Conservation (phyloP, 2,113 vertebrate genomes). For the Regulus satrapa region DNA sequence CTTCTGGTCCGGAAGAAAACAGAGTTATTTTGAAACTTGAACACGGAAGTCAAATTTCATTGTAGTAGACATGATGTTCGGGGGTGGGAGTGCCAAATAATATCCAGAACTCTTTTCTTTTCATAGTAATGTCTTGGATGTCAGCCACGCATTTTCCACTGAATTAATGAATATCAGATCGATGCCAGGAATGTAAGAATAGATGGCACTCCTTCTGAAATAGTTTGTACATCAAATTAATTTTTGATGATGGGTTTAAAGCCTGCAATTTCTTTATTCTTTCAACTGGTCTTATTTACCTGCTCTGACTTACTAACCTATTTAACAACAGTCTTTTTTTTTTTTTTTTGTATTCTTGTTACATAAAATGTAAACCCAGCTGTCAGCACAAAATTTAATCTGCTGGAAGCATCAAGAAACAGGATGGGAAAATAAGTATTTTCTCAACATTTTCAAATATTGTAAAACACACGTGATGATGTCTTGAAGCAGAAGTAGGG, state of each 20-base stretch:
- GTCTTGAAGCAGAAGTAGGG: background rate
- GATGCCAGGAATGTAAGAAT: background rate
- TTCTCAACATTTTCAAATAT: background rate
- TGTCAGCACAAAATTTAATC: background rate
- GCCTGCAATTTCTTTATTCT: background rate
- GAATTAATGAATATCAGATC: slow-evolving; percentile 28
- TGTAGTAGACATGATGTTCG: slow-evolving; percentile 29
- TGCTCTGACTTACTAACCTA: background rate
- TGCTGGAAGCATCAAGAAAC: background rate
- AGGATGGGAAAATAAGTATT: background rate
- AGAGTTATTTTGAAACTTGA: slow-evolving; percentile 50
- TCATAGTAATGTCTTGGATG: slow-evolving; percentile 41
- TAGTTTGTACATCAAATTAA: background rate
- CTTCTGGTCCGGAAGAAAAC: background rate
- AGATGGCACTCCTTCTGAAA: background rate
- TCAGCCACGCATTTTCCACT: slow-evolving; percentile 20
- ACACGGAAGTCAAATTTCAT: slow-evolving; percentile 11
- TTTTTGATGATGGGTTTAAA: background rate
- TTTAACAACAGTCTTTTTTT: background rate
- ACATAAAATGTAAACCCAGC: background rate
- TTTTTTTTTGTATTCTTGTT: background rate
- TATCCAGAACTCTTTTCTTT: slow-evolving; percentile 46
- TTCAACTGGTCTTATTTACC: background rate
- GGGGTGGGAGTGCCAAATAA: slow-evolving; percentile 39
- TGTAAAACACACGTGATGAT: background rate